These are phyloP conservation scores for Rotaria sp. DNA, from an alignment of 2,888 invertebrate genomes.

Conservation along the genomic window DNA sequence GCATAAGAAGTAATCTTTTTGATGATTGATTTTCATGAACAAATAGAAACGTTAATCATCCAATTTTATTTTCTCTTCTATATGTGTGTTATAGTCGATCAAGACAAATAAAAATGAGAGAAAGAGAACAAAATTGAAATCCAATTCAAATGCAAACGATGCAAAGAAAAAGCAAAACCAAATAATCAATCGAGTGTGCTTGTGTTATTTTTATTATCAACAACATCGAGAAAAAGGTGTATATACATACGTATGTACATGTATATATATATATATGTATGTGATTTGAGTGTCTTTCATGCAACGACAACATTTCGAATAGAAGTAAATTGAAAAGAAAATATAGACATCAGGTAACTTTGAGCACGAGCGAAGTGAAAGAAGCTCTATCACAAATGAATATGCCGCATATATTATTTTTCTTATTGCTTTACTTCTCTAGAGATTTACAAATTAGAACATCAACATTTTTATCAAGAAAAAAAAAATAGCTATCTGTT, in stretches of 20 bases:
- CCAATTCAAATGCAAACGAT: slow-evolving; percentile 13
- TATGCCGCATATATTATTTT: not conserved
- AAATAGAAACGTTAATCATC: slow-evolving; percentile 10
- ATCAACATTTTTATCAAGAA: not conserved
- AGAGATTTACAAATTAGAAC: not conserved
- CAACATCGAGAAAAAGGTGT: not conserved
- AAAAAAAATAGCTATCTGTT: not conserved
- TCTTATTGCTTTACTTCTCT: too few species aligned
- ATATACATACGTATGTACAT: not conserved
- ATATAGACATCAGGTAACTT: not conserved
- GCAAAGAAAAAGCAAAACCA: not conserved
- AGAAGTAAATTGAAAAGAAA: slow-evolving; percentile 11
- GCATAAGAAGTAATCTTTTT: not conserved
- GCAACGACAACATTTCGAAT: slow-evolving; percentile 6
- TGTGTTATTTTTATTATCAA: slow-evolving; percentile 10
- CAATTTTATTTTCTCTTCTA: not conserved
- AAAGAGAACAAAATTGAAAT: not conserved
- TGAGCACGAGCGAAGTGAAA: not conserved
- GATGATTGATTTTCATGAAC: slow-evolving; percentile 14
- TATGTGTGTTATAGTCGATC: not conserved
- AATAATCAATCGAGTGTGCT: not conserved
- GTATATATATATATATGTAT: too few species aligned
- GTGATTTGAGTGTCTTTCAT: not conserved
- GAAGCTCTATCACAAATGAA: not conserved
- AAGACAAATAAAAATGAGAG: slow-evolving; percentile 1